These are phyloP conservation scores for Diarsia rubi DNA, from an alignment of 2,888 invertebrate genomes.

Conservation along the genomic window DNA sequence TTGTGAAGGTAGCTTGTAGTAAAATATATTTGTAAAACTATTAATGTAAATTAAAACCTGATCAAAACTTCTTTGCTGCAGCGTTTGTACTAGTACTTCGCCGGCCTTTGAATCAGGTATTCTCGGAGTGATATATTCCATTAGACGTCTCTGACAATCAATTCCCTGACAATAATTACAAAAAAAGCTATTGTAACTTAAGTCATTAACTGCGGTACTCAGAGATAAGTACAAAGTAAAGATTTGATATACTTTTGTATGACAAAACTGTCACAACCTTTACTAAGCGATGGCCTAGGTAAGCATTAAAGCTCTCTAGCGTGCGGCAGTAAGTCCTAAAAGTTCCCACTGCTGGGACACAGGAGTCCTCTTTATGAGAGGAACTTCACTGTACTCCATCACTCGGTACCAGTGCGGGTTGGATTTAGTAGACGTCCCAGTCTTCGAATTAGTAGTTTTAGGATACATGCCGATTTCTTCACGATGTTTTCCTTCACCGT, in stretches of 20 bases:
- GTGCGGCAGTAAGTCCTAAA: no score
- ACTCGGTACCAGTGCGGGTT: background rate
- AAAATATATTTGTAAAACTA: background rate
- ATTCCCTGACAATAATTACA: background rate
- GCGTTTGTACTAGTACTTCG: background rate
- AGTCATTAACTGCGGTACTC: no score
- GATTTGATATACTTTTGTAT: no score
- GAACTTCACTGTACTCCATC: background rate
- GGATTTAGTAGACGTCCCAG: no score
- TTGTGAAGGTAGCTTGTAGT: background rate
- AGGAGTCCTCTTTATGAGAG: background rate
- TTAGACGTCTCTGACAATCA: background rate
- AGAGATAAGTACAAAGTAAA: no score
- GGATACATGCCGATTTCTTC: background rate
- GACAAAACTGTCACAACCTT: no score
- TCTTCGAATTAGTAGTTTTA: background rate
- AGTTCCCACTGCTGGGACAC: background rate
- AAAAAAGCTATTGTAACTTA: background rate
- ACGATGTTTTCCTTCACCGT: background rate
- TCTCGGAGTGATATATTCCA: background rate
- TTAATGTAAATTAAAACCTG: background rate
- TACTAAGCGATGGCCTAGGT: no score
- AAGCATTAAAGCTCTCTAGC: no score
- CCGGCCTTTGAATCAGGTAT: background rate
- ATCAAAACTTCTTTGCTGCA: slow-evolving; percentile 1